Evolutionary conservation across 2,888 invertebrate genomes (phyloP), one percentile per base, ranked within the genome.

Genomic region (Phaedon cochleariae): DNA sequence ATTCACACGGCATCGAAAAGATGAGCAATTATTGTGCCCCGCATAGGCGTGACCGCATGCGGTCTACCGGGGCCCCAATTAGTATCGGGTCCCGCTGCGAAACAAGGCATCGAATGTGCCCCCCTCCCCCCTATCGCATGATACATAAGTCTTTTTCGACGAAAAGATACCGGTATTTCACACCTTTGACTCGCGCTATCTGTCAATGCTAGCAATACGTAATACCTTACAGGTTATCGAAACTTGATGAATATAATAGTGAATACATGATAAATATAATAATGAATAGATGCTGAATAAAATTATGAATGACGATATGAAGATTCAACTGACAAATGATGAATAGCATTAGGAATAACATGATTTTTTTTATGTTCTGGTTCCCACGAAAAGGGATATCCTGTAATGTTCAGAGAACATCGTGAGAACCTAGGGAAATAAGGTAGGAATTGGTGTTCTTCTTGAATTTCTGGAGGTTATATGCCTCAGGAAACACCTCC

Each of bases 81-180:
- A 83, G 83, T 81, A 78, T 74, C 74, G 77, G 77, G 74, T 22
- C 82, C 81, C 76, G 83, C 82, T 82, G 83, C 71, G 83, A 82
- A 78, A 82, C 82, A 82, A 80, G 81, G 79, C 80, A 81, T 81
- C 81, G 81, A 76, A n/a, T n/a, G 55, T 67, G 68, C 63, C 68
- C 60, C 59, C 7, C 7, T 26, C 4, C 26, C 26, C 26, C 26
- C 41, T 60, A 62, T 60, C 61, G n/a, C 57, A 55, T 41, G 31
- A 57, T 31, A 21, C 57, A 18, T 60, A 41, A 31, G 31, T 60
- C 46, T 51, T 37, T 54, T 20, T 53, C 46, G 31, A 58, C 53
- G 52, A 48, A 15, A 45, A 12, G 46, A 26, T 54, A 31, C n/a
- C 49, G 61, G 20, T 59, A 45, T 34, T 57, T 64, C 67, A 65